Base-by-base conservation (phyloP, 2,888 invertebrate species). In the Scaptomyza parva region DNA sequence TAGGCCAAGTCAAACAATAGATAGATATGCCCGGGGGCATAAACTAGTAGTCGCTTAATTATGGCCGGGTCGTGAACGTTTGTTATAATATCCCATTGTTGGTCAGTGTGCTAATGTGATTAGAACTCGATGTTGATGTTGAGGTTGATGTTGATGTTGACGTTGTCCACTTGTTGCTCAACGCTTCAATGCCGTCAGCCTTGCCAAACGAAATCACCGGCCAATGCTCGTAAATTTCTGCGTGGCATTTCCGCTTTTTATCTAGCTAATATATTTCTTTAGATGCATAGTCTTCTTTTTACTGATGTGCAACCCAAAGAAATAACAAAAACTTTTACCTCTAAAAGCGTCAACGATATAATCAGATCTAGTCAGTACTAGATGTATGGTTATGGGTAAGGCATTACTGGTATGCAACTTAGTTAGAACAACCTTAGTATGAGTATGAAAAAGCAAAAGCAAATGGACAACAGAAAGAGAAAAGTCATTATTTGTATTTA, bases 91-190 rank as follows among this genome's bases (percentile, higher is more conserved):
- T 67, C 67, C 61, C 68, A 82, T 81, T 79, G 80, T 85, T 85
- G 79, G 79, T 70, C 83, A 78, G 65, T 78, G 82, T 85, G 86
- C 63, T 82, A 82, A 82, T 77, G 86, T 83, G 82, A 86, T 86
- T 86, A 77, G 84, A 72, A 72, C 60, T 47, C 28, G 66, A 51
- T 40, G 79, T 47, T 17, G 24, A 7, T 50, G 30, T 37, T 37
- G 60, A 63, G 76, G 24, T 65, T 66, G 52, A 57, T 40, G 79
- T 47, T 17, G 24, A 7, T 50, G 30, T 37, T 37, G 60, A 63
- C 79, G 24, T 65, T 66, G 52, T 54, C 78, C 86, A 81, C 84
- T 80, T 82, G 78, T 82, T 86, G 84, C 86, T 65, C 51, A 78
- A 85, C 76, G 68, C 65, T 59, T 53, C 58, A 55, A 47, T 40